Percentiles rank a stretch among this genome's conserved stretches.
These are phyloP conservation scores for Lophotriccus pileatus DNA, from an alignment of 2,797 vertebrate genomes.

Conservation along the genomic window DNA sequence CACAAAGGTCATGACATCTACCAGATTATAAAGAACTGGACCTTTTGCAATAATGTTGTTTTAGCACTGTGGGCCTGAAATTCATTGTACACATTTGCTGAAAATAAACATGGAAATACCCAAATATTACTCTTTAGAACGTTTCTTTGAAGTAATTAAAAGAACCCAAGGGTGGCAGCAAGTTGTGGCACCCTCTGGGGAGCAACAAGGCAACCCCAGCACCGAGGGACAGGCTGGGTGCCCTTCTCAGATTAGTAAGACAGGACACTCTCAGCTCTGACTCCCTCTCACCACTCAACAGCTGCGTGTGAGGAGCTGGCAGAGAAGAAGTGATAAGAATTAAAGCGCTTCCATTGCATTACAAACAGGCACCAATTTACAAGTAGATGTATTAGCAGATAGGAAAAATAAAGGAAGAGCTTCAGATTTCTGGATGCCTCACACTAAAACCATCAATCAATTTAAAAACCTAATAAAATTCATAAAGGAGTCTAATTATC, in stretches of 20 bases:
- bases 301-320: accelerated
- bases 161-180: neutral
- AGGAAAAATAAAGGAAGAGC: neutral
- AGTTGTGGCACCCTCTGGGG: neutral
- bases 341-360: neutral
- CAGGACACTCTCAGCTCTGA: neutral
- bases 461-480: constrained; percentile 13
- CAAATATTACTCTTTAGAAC: neutral
- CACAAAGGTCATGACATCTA: neutral
- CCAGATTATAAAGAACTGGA: neutral
- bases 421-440: neutral
- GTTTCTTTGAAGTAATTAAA: neutral
- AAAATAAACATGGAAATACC: neutral
- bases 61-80: neutral
- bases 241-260: neutral
- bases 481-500: neutral
- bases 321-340: neutral
- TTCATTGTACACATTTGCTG: neutral
- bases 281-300: neutral
- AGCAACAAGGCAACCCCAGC: neutral
- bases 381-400: neutral
- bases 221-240: accelerated
- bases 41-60: neutral
- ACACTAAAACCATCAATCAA: neutral
- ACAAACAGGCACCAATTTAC: neutral